Percentiles rank a stretch among this genome's conserved stretches.
Evolutionary conservation across 2,113 vertebrate genomes (phyloP).

Genomic region (Prochilodus magdalenae): DNA sequence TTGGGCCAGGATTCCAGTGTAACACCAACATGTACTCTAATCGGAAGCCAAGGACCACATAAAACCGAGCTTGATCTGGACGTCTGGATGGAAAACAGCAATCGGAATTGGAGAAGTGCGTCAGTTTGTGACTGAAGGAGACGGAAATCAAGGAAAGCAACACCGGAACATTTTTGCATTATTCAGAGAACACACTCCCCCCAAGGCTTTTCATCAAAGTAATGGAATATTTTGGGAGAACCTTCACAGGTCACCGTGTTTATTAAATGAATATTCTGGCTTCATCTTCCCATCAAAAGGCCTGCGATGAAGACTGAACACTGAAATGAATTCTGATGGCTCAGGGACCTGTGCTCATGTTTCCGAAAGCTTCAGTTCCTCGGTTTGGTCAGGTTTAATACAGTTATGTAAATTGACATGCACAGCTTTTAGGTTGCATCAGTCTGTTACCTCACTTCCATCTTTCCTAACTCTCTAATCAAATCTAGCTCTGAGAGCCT

Average conservation of each 20-base stretch:
- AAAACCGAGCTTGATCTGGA: constrained; percentile 14
- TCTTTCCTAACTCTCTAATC: constrained; percentile 17
- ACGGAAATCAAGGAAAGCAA: constrained; percentile 21
- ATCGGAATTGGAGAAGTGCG: constrained; percentile 20
- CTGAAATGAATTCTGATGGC: not conserved
- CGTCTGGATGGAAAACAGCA: constrained; percentile 37
- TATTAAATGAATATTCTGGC: not conserved
- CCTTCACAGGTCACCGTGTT: constrained; percentile 9
- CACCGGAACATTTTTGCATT: constrained; percentile 2
- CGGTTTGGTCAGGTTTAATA: constrained; percentile 30
- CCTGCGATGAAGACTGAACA: constrained; percentile 14
- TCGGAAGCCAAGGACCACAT: constrained; percentile 29
- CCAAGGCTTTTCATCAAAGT: not conserved
- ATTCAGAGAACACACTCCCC: not conserved
- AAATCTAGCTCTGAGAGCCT: constrained; percentile 10
- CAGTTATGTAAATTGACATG: not conserved
- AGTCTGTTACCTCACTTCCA: constrained; percentile 11
- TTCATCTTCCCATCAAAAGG: not conserved
- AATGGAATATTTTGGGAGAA: not conserved
- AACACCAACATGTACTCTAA: constrained; percentile 19
- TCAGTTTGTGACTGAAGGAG: constrained; percentile 27
- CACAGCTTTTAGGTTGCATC: not conserved
- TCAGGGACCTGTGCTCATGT: not conserved
- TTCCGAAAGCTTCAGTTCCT: constrained; percentile 11
- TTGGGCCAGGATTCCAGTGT: not conserved